Conservation (phyloP, 2,797 vertebrate genomes). For the Tokudaia muenninki region DNA sequence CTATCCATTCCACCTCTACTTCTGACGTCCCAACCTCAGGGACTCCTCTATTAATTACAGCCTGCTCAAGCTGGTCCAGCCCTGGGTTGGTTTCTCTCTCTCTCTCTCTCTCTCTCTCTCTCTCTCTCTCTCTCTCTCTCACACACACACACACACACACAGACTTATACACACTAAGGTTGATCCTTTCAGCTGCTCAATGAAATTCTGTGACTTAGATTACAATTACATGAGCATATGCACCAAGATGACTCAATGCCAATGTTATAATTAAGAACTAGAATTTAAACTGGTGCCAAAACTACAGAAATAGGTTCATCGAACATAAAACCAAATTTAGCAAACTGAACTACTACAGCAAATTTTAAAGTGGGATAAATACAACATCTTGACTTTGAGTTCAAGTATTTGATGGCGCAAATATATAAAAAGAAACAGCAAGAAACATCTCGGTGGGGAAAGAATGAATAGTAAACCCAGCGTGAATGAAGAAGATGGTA, state of each 20-base stretch:
- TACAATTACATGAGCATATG: background rate
- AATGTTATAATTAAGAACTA: slow-evolving; percentile 13
- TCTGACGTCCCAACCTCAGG: background rate
- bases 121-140: too few relatives aligned
- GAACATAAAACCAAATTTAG: slow-evolving; percentile 12
- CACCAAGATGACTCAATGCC: background rate
- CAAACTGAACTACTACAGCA: slow-evolving; percentile 28
- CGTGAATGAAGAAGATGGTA: background rate
- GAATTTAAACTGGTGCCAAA: slow-evolving; percentile 53
- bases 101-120: too few relatives aligned
- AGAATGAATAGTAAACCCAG: background rate
- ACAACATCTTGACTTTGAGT: background rate
- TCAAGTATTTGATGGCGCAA: background rate
- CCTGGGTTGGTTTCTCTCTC: background rate
- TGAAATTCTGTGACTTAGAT: background rate
- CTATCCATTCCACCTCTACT: background rate
- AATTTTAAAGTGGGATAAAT: slow-evolving; percentile 51
- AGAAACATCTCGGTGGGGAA: background rate
- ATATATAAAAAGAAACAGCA: background rate
- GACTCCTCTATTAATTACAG: background rate
- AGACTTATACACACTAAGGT: background rate
- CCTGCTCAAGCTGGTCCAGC: background rate
- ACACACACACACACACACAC: background rate
- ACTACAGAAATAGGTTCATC: background rate
- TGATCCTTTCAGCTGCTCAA: background rate